phyloP scores from a whole-genome alignment of 1,140 invertebrate species.

The Nephila pilipes region DNA sequence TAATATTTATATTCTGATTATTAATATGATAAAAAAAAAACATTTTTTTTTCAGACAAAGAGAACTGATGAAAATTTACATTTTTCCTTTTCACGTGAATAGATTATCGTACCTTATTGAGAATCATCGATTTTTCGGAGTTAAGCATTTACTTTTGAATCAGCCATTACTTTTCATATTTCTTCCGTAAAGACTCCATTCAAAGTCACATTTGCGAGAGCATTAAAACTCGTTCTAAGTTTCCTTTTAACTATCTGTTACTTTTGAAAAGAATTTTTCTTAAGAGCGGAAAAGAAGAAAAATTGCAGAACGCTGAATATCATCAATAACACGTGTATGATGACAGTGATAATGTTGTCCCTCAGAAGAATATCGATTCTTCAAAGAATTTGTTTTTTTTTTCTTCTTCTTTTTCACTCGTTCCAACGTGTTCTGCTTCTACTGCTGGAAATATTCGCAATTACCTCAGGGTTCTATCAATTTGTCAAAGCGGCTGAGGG shows the following conservation, averaged over 20 bases:
- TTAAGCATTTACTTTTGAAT: no score
- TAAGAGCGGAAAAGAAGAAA: not conserved
- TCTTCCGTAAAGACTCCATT: no score
- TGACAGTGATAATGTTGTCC: conserved; percentile 35
- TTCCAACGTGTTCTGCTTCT: not conserved
- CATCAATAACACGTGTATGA: conserved; percentile 4
- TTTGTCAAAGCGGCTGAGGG: not conserved
- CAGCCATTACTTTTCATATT: no score
- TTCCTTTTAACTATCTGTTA: not conserved
- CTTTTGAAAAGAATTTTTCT: not conserved
- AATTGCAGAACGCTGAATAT: not conserved
- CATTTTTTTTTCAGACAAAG: no score
- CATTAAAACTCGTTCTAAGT: not conserved
- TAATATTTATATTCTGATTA: no score
- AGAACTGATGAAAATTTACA: no score
- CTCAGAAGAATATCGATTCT: not conserved
- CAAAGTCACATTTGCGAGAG: not conserved
- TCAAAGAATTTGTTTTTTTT: no score
- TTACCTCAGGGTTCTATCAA: not conserved
- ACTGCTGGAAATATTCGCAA: not conserved
- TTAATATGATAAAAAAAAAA: no score
- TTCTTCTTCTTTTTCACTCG: not conserved
- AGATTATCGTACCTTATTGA: no score
- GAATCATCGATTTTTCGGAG: no score
- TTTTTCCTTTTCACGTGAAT: no score